Evolutionary conservation across 2,797 vertebrate species (phyloP), one percentile per base, ranked within the genome.

Genomic region (Macroramphosus scolopax): DNA sequence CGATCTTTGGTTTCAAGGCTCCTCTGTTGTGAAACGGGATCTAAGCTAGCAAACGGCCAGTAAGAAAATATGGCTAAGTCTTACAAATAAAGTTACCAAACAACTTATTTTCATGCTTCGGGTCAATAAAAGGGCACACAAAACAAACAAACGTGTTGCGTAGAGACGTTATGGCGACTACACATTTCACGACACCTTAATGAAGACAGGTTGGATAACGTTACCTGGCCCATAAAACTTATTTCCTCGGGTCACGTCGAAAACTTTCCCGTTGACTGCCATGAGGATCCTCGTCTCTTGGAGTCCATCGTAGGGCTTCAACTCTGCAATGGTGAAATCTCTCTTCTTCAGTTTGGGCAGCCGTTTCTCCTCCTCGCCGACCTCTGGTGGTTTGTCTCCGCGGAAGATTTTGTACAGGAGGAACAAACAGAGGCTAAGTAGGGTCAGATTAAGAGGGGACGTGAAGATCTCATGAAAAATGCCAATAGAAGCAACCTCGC

Each of bases 191-290:
- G 16, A 34, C 52, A n/a, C 13, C 22, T 7, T 16, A 2, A 18
- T 2, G 4, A 4, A 37, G 5, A 7, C 14, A 1, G 8, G 14
- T 20, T n/a, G n/a, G n/a, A n/a, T n/a, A n/a, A n/a, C 4, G 9
- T 52, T 74, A 97, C 96, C 95, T 56, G 94, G 95, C 11, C 95
- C 95, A 75, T 98, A 98, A 77, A 98, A 98, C 84, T 93, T 95
- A 72, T 89, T 92, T 12, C 90, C 96, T 33, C 92, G 75, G 18
- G 91, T 96, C 46, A 98, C 95, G 77, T 98, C 95, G 80, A 98
- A 98, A 62, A 98, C 95, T 78, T 97, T 98, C 11, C 92, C 91
- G 57, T 91, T 95, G 69, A 98, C 81, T 44, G 93, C 93, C 93
- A 98, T 96, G 39, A 98, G 93, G 71, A 98, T 98, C 49, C 92